These are phyloP conservation scores for Rhagonycha lutea DNA, from an alignment of 2,888 invertebrate genomes.

Conservation along the genomic window DNA sequence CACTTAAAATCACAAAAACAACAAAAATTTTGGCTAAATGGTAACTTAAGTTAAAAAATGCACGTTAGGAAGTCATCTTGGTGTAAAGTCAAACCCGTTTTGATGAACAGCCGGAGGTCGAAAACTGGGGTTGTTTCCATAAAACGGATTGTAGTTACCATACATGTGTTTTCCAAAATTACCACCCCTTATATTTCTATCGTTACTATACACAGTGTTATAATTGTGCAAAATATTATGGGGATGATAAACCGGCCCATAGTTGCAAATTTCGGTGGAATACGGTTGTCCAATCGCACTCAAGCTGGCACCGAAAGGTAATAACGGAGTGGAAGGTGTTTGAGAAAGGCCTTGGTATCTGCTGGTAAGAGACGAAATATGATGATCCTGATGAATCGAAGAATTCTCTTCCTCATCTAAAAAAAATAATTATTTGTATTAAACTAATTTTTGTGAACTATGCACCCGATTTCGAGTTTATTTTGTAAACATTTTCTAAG, in stretches of 20 bases:
- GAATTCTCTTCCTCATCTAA: conserved; percentile 45
- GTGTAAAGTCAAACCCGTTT: conserved; percentile 48
- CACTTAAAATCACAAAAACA: background rate
- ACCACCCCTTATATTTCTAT: conserved; percentile 46
- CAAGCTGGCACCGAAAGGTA: conserved; percentile 42
- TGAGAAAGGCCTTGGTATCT: conserved; percentile 45
- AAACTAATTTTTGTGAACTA: background rate
- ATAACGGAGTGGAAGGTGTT: conserved; percentile 39
- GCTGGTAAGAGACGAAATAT: conserved; percentile 35
- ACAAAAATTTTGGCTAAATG: background rate
- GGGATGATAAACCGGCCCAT: conserved; percentile 69
- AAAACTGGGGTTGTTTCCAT: conserved; percentile 44
- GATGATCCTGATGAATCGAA: conserved; percentile 24
- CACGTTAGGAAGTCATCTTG: conserved; percentile 35
- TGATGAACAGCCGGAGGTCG: conserved; percentile 39
- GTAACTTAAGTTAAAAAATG: background rate
- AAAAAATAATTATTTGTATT: conserved; percentile 25
- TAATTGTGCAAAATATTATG: conserved; percentile 56
- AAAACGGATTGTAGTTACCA: conserved; percentile 49
- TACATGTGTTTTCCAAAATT: conserved; percentile 49
- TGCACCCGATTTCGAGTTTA: background rate
- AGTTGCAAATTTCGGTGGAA: conserved; percentile 67
- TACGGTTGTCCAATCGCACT: conserved; percentile 64
- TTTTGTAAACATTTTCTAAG: conserved; percentile 33
- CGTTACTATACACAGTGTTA: conserved; percentile 50